These are phyloP conservation scores for Drosophila trapezifrons DNA, from an alignment of 1,140 invertebrate genomes.

Conservation along the genomic window DNA sequence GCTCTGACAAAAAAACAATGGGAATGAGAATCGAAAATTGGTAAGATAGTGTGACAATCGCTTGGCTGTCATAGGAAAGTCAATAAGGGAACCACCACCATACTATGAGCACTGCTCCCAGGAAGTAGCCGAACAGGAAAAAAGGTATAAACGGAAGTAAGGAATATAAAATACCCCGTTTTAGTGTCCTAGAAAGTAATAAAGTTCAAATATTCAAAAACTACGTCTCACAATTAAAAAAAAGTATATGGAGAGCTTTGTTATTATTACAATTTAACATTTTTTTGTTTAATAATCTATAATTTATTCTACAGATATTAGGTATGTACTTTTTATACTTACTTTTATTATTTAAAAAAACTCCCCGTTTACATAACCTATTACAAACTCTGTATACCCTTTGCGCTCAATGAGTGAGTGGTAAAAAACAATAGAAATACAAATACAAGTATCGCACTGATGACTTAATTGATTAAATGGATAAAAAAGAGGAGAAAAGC, in stretches of 20 bases:
- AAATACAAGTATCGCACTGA: constrained; percentile 56
- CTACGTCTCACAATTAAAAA: too few relatives aligned
- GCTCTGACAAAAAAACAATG: constrained; percentile 67
- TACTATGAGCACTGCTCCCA: constrained; percentile 4
- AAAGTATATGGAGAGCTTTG: too few relatives aligned
- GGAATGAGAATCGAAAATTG: constrained; percentile 57
- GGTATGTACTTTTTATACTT: too few relatives aligned
- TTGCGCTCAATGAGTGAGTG: too few relatives aligned
- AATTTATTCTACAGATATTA: too few relatives aligned
- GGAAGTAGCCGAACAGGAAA: constrained; percentile 14
- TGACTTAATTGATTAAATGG: constrained; percentile 67
- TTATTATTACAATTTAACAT: too few relatives aligned
- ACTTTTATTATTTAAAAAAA: too few relatives aligned
- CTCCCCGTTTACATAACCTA: neutral
- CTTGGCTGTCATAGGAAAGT: constrained; percentile 47
- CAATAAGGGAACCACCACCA: constrained; percentile 45
- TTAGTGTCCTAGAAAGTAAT: too few relatives aligned
- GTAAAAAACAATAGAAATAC: constrained; percentile 43
- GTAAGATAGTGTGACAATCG: constrained; percentile 59
- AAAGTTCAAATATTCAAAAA: too few relatives aligned
- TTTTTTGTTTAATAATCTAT: too few relatives aligned
- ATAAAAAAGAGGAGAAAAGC: constrained; percentile 49
- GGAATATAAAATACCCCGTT: neutral
- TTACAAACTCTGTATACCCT: neutral
- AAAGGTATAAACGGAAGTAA: neutral